A percentile compares a stretch with the other conserved stretches of the same genome.
Conservation (phyloP, 53 echinoderm and acorn worm genomes). For the Astropecten irregularis region DNA sequence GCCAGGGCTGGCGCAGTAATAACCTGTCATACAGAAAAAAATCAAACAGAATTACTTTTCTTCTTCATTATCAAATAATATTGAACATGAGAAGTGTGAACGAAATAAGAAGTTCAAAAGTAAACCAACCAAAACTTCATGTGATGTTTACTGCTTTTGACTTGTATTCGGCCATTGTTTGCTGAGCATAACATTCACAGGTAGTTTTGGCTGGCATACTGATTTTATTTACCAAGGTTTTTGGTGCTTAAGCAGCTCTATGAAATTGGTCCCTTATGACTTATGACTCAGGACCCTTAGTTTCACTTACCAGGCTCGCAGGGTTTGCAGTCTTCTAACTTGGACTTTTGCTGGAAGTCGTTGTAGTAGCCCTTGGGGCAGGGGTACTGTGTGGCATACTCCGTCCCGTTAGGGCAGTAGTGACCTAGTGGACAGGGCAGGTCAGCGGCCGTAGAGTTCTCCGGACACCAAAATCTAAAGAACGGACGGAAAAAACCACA, state of each 20-base stretch:
- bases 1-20: conserved; percentile 84
- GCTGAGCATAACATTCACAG: no score
- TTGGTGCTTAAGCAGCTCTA: no score
- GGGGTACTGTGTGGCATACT: conserved; percentile 75
- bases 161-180: no score
- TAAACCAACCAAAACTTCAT: no score
- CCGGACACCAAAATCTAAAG: conserved; percentile 91
- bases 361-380: conserved; percentile 97
- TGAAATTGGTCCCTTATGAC: no score
- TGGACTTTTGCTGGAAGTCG: conserved; percentile 79
- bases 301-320: conserved; percentile 88
- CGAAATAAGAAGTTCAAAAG: no score
- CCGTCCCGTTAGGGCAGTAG: conserved; percentile 86
- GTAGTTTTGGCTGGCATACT: no score
- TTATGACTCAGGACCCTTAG: no score
- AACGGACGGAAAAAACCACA: not conserved
- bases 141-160: no score
- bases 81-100: not conserved
- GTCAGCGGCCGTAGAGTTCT: conserved; percentile 68
- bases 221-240: no score
- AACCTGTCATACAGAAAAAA: conserved; percentile 45
- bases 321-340: conserved; percentile 86
- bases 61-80: not conserved
- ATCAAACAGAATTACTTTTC: not conserved
- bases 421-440: conserved; percentile 91